Conservation (phyloP, 2,113 vertebrate genomes). For the Lophochroa leadbeateri region DNA sequence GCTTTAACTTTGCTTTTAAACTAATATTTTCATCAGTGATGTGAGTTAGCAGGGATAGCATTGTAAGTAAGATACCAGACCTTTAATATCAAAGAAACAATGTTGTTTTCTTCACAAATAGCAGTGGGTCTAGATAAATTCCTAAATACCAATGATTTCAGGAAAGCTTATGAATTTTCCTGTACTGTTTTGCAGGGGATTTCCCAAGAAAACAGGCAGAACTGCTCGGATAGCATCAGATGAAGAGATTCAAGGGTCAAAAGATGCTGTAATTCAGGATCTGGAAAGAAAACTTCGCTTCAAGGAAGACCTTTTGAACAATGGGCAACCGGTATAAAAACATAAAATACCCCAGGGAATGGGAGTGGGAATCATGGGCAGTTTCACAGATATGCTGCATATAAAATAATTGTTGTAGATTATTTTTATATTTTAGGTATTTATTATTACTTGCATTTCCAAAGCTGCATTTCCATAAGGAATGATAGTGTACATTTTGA, state of each 20-base stretch:
- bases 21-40: not conserved
- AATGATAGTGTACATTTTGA: not conserved
- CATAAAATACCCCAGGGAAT: not conserved
- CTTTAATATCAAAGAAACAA: not conserved
- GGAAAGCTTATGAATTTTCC: not conserved
- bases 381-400: not conserved
- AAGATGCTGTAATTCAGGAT: slow-evolving; percentile 97
- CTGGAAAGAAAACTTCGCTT: slow-evolving; percentile 96
- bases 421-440: not conserved
- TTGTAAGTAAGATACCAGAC: not conserved
- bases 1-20: not conserved
- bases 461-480: not conserved
- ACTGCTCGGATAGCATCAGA: slow-evolving; percentile 88
- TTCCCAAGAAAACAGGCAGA: slow-evolving; percentile 86
- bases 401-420: not conserved
- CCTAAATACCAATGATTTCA: not conserved
- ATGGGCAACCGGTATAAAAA: slow-evolving; percentile 85
- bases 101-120: not conserved
- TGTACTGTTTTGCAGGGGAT: slow-evolving; percentile 77
- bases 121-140: not conserved
- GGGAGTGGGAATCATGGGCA: not conserved
- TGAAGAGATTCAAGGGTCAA: slow-evolving; percentile 96
- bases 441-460: not conserved
- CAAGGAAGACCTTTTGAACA: slow-evolving; percentile 95
- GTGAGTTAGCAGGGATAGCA: not conserved